Percentiles rank a stretch among this genome's conserved stretches.
Conservation (phyloP, 2,797 vertebrate species). For the Galagoides demidoff region DNA sequence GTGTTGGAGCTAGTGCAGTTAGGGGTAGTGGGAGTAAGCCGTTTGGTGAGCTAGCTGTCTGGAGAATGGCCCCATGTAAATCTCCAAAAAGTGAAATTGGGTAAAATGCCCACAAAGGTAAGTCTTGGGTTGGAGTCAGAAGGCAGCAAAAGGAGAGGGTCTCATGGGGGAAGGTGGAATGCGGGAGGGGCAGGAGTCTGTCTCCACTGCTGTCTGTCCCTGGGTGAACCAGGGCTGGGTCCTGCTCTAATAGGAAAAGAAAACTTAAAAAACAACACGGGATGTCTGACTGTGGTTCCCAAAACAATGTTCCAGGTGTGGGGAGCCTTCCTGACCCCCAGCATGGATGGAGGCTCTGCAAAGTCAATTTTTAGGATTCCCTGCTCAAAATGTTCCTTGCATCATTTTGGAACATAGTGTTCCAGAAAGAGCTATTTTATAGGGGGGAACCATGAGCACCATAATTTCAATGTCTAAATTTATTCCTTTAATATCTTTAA, state of each 20-base stretch:
- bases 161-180: not conserved
- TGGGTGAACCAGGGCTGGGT: not conserved
- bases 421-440: slow-evolving; percentile 1
- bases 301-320: not conserved
- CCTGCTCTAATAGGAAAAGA: not conserved
- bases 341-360: not conserved
- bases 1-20: not conserved
- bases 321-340: not conserved
- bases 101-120: not conserved
- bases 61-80: not conserved
- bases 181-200: not conserved
- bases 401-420: not conserved
- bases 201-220: not conserved
- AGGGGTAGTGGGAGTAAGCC: not conserved
- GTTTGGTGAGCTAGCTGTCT: not conserved
- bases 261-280: not conserved
- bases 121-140: not conserved
- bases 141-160: not conserved
- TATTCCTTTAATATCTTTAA: not conserved
- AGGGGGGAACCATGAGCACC: not conserved
- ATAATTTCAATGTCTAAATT: not conserved
- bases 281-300: not conserved
- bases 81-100: not conserved
- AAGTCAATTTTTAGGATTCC: not conserved
- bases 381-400: not conserved